Evolutionary conservation across 2,113 vertebrate species (phyloP).

Genomic region (Cyphomyrus plagiostoma): DNA sequence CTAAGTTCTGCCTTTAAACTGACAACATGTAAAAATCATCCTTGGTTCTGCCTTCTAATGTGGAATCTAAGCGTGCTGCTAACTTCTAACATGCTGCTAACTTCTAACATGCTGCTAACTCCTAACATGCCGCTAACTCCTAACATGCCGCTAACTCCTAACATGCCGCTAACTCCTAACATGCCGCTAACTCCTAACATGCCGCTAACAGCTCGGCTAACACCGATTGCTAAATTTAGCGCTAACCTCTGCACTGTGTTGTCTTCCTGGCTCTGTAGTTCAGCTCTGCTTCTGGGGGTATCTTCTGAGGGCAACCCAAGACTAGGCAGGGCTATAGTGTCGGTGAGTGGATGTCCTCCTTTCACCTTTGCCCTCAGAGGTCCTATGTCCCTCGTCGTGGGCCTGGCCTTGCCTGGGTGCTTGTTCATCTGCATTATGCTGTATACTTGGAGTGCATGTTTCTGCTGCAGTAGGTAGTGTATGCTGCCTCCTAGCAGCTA

Average conservation of each 20-base stretch:
- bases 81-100: too few species aligned
- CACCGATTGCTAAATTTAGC: neutral
- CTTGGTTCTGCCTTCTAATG: neutral
- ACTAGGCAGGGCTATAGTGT: constrained; percentile 58
- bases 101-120: too few species aligned
- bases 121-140: too few species aligned
- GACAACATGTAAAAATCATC: neutral
- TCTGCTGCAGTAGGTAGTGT: neutral
- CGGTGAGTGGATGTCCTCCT: constrained; percentile 62
- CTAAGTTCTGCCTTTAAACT: neutral
- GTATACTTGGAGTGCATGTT: neutral
- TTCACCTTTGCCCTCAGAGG: constrained; percentile 1
- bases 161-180: neutral
- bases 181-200: too few species aligned
- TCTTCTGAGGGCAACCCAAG: constrained; percentile 66
- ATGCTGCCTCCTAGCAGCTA: neutral
- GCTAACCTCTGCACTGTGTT: constrained; percentile 48
- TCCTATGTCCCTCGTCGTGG: neutral
- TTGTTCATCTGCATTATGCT: neutral
- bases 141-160: too few species aligned
- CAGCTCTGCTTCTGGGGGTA: constrained; percentile 64
- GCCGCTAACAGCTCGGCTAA: neutral
- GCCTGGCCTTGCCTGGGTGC: constrained; percentile 13
- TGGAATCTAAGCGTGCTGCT: neutral
- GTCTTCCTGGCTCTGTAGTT: constrained; percentile 71